Conservation (phyloP, 1,140 invertebrate species). For the Adoxophyes honmai region DNA sequence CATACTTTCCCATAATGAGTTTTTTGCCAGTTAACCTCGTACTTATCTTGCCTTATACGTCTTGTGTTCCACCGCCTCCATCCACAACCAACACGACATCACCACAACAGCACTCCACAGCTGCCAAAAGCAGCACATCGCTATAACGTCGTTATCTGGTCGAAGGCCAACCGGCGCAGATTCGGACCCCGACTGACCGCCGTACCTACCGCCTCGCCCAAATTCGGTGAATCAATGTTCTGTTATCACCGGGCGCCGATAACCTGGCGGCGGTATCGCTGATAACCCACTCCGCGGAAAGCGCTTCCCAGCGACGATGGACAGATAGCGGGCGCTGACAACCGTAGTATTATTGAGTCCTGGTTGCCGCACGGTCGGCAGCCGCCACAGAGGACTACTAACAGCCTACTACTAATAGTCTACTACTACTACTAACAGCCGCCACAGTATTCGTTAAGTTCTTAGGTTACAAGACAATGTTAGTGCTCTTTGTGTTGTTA, state of each 20-base stretch:
- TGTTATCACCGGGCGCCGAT: not conserved
- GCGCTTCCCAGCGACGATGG: not conserved
- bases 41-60: too few relatives aligned
- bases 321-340: not conserved
- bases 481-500: not conserved
- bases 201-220: not conserved
- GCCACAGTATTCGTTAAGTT: not conserved
- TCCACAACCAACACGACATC: too few relatives aligned
- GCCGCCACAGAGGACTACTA: not conserved
- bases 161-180: too few relatives aligned
- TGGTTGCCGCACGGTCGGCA: not conserved
- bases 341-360: not conserved
- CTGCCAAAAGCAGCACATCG: too few relatives aligned
- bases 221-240: conserved; percentile 5
- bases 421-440: not conserved
- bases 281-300: conserved; percentile 2
- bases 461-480: not conserved
- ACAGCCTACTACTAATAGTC: not conserved
- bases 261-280: not conserved
- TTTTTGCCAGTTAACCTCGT: too few relatives aligned
- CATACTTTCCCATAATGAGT: too few relatives aligned
- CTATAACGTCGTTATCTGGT: too few relatives aligned
- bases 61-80: too few relatives aligned
- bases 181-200: not conserved
- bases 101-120: too few relatives aligned